Conservation (phyloP, 2,797 vertebrate genomes). For the Pitangus sulphuratus region DNA sequence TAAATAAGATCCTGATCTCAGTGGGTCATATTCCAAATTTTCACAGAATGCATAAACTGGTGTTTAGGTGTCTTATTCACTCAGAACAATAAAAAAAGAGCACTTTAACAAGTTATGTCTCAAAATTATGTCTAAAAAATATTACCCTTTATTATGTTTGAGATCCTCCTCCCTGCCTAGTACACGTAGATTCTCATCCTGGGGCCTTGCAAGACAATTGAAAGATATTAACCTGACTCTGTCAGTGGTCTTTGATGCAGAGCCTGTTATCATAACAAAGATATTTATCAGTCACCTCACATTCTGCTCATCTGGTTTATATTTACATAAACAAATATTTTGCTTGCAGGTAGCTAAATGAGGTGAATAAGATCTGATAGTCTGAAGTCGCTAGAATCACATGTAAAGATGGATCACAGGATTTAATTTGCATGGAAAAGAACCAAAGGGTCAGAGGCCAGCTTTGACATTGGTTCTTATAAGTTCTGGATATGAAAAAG, state of each 20-base stretch:
- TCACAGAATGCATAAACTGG: not conserved
- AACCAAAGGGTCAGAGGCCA: not conserved
- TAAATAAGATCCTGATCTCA: not conserved
- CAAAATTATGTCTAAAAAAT: not conserved
- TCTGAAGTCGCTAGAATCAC: not conserved
- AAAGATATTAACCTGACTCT: not conserved
- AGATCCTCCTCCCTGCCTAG: rapidly evolving
- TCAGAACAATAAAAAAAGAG: not conserved
- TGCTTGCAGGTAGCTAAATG: not conserved
- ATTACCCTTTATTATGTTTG: not conserved
- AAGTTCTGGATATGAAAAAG: not conserved
- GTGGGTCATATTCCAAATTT: not conserved
- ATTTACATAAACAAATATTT: not conserved
- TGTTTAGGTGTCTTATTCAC: not conserved
- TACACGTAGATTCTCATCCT: not conserved
- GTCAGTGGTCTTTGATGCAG: not conserved
- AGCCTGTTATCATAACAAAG: not conserved
- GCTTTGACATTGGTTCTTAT: not conserved
- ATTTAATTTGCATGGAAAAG: not conserved
- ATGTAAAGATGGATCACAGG: not conserved
- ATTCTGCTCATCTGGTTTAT: not conserved
- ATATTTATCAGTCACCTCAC: not conserved
- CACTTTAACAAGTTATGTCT: not conserved
- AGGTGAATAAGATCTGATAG: not conserved
- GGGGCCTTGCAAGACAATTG: not conserved